Percentiles rank a stretch among this genome's conserved stretches.
Conservation (phyloP, 2,888 invertebrate species). For the Lymantria dispar region DNA sequence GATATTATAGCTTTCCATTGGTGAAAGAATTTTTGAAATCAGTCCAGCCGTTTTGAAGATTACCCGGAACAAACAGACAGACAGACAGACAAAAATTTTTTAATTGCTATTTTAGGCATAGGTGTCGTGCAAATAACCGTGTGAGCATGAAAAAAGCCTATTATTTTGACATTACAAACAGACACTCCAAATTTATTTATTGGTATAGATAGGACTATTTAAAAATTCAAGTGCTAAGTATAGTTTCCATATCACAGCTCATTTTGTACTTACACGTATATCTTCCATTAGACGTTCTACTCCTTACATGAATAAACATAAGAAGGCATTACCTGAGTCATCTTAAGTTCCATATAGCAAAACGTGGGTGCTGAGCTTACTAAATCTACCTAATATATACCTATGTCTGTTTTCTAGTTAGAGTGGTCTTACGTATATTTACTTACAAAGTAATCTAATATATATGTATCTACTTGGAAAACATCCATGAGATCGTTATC, state of each 20-base stretch:
- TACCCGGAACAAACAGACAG: too few relatives aligned
- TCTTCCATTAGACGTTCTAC: neutral
- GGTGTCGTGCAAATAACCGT: too few relatives aligned
- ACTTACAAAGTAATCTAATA: neutral
- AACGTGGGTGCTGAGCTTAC: neutral
- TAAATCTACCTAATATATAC: neutral
- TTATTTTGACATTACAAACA: too few relatives aligned
- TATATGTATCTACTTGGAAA: constrained; percentile 12
- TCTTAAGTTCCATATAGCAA: neutral
- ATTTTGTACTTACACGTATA: neutral
- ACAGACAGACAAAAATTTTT: too few relatives aligned
- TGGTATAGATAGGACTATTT: neutral
- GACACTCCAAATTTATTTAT: too few relatives aligned
- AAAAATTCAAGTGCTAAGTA: neutral
- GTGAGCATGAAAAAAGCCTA: too few relatives aligned
- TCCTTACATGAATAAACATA: neutral
- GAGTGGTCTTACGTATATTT: neutral
- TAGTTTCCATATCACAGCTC: neutral
- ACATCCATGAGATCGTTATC: constrained; percentile 24
- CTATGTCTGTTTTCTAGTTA: neutral
- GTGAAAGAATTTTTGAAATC: too few relatives aligned
- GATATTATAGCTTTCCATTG: too few relatives aligned
- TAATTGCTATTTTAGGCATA: too few relatives aligned
- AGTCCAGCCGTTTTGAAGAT: too few relatives aligned
- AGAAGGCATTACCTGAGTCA: neutral